A percentile compares a stretch with the other conserved stretches of the same genome.
These are phyloP conservation scores for Oostethus manadensis DNA, from an alignment of 2,113 vertebrate species.

Conservation along the genomic window DNA sequence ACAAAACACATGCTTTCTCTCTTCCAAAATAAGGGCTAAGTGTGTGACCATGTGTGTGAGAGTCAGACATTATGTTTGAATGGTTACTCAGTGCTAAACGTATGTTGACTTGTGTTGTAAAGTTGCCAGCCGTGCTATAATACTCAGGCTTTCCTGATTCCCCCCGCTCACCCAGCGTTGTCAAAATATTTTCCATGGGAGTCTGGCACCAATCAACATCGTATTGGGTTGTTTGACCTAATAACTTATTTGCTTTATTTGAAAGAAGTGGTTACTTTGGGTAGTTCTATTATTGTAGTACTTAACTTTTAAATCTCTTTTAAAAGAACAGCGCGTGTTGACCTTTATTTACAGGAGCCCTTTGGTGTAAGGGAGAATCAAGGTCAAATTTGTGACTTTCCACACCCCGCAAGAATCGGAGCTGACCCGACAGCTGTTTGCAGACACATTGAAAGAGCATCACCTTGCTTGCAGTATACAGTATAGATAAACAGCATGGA, in stretches of 20 bases:
- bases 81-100: constrained; percentile 35
- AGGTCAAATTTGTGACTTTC: constrained; percentile 42
- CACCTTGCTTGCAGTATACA: not conserved
- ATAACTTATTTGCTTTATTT: not conserved
- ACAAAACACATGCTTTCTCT: constrained; percentile 34
- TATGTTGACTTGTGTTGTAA: constrained; percentile 34
- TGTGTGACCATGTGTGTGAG: constrained; percentile 49
- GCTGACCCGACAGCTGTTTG: constrained; percentile 47
- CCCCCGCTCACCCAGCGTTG: constrained; percentile 19
- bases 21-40: constrained; percentile 53
- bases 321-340: constrained; percentile 19
- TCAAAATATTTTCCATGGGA: constrained; percentile 18
- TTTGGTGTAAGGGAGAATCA: constrained; percentile 11
- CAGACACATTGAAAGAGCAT: constrained; percentile 25
- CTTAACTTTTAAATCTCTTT: no score
- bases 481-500: not conserved
- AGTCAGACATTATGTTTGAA: constrained; percentile 48
- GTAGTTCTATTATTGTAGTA: constrained; percentile 2
- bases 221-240: constrained; percentile 19
- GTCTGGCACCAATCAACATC: constrained; percentile 1
- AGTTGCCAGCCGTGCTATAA: constrained; percentile 22
- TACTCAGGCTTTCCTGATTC: constrained; percentile 23
- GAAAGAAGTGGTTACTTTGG: constrained; percentile 5
- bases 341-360: constrained; percentile 23
- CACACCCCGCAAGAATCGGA: constrained; percentile 38